Evolutionary conservation across 2,113 vertebrate species (phyloP), one percentile per base, ranked within the genome.

Genomic region (Gambusia holbrooki): DNA sequence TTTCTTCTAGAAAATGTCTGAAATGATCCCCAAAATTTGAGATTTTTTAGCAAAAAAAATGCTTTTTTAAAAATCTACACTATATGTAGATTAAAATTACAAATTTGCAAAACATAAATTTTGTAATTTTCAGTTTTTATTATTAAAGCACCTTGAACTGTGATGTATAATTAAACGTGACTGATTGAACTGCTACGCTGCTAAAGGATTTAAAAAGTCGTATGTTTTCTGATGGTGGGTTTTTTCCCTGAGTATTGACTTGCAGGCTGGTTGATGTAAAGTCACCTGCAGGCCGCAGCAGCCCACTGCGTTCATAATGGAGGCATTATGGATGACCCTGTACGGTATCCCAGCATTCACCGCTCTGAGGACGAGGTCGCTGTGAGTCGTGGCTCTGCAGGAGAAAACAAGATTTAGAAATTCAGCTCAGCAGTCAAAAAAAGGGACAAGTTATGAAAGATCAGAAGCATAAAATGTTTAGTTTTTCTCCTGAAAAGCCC

Each of bases 231-330:
- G 10, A 37, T 12, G 6, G 14, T 48, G 51, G 62, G 29, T 63
- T 65, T 35, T 13, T 29, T 5, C 37, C 37, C 65, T 10, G 35
- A 27, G 25, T 27, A 7, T 9, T 9, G 66, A 45, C 66, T 45
- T 5, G 4, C 66, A 67, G 37, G 40, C 4, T 9, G 19, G 65
- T 3, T n/a, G 42, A 25, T 22, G 25, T 11, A 3, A 29, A 28
- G 10, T 48, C n/a, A 32, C 98, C 97, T 99, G 98, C 71, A 99
- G 95, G 13, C 98, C 98, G 32, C 97, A 98, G 95, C 97, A 98
- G 83, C 97, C 98, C 58, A 99, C 95, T 0, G 98, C 97, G 62
- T 94, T 99, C 95, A 99, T 92, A 88, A 99, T 96, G 73, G 98
- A 99, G 63, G 98, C 98, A 61, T 99, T 99, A 89, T 99, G 98